Base-by-base conservation (phyloP, 2,888 invertebrate genomes). In the Phrixothrix hirtus region DNA sequence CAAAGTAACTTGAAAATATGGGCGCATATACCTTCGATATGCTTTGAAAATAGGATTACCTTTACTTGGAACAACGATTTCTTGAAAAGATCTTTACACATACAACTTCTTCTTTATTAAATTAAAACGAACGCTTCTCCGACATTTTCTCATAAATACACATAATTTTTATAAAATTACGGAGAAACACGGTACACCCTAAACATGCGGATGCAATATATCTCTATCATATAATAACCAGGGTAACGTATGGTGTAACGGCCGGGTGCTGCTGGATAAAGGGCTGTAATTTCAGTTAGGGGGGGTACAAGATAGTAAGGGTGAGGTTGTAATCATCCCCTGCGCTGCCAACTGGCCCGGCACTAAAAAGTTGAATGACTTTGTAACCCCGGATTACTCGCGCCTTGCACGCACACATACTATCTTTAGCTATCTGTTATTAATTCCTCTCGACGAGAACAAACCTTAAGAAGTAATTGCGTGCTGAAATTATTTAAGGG, bases 181-280 rank as follows among this genome's bases (percentile, higher is more conserved):
- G 61, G 59, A 58, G 65, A 65, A 67, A 64, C 66, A 64, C 62
- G 61, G 59, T 65, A 62, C 60, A 62, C 63, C 66, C 63, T 62
- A 65, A 67, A 64, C 68, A 65, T 63, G 68, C 67, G 65, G 64
- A 63, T 61, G 68, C 64, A 63, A 71, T 71, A 69, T 71, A 71
- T 73, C 71, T 72, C 70, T 68, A 73, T 73, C 72, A 68, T 69
- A 70, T 69, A 71, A 71, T 72, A 69, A 68, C 64, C 63, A 63
- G 63, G 56, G 69, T 66, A 69, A 69, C 69, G 68, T 67, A 69
- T 71, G 68, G 65, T 66, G 64, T 63, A 63, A 64, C 63, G 61
- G 66, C 61, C 58, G 57, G 57, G 60, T 60, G 66, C 58, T 64
- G 64, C 57, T 57, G 66, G 64, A 68, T 65, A 65, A 68, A 66